Evolutionary conservation across 2,113 vertebrate species (phyloP), one percentile per base, ranked within the genome.

Genomic region (Halichoerus grypus): DNA sequence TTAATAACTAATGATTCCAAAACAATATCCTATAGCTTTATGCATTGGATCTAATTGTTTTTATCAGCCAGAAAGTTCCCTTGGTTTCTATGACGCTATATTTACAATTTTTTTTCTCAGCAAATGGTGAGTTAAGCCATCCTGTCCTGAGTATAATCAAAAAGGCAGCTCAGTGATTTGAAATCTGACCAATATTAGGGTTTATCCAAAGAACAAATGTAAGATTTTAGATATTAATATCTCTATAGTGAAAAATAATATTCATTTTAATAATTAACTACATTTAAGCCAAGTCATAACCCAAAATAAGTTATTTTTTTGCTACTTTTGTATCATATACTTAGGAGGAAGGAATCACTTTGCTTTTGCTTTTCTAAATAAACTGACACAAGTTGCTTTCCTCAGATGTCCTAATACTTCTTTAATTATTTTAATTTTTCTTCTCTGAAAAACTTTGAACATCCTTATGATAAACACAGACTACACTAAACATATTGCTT

Each of bases 401-500:
- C 21, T 88, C 7, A 71, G 3, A 42, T 5, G 19, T 69, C 12
- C 9, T 65, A 81, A 74, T 88, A 79, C 9, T 93, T 93, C 61
- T 87, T 95, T 39, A 65, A 91, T 87, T 88, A 84, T 94, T 94
- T 88, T 46, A 76, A 51, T 15, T 88, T 59, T 76, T 71, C 69
- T 36, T 88, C 9, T 89, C 4, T 36, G 31, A 93, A 96, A 95
- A 88, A 4, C 22, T 55, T 91, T 79, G 87, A 55, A 85, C 18
- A 71, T 77, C 22, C 0, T 82, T 72, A 89, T 1, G 81, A 33
- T 31, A 76, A 80, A 80, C 18, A 12, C 28, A 69, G 10, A 33
- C 4, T 63, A 24, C 1, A 63, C 24, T 86, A 39, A 76, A 24
- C 67, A 2, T 21, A 65, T 14, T 63, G 19, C 4, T 55, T 72